phyloP scores from a whole-genome alignment of 2,888 invertebrate species.

The Microplitis deprimator region DNA sequence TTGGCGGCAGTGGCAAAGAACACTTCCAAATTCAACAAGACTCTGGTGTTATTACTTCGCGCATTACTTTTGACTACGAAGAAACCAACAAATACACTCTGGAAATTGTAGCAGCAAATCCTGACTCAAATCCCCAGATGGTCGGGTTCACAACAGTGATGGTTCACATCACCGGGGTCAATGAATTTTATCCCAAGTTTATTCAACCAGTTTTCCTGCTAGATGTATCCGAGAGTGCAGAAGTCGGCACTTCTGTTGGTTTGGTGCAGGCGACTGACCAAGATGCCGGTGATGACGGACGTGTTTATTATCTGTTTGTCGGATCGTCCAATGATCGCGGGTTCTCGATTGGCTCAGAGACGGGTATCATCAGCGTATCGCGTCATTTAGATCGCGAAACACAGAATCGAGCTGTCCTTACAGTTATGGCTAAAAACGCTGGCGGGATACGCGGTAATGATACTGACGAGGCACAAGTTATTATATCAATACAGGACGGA shows the following conservation, averaged over 20 bases:
- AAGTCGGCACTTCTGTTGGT: slow-evolving; percentile 88
- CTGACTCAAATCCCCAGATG: slow-evolving; percentile 82
- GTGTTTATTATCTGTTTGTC: slow-evolving; percentile 92
- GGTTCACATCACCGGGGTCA: slow-evolving; percentile 87
- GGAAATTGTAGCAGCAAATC: slow-evolving; percentile 88
- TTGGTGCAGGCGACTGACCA: slow-evolving; percentile 90
- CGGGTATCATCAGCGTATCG: slow-evolving; percentile 88
- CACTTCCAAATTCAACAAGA: slow-evolving; percentile 84
- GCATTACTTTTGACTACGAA: slow-evolving; percentile 89
- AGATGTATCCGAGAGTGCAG: slow-evolving; percentile 93
- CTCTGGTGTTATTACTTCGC: slow-evolving; percentile 84
- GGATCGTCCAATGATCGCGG: slow-evolving; percentile 94
- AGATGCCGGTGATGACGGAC: slow-evolving; percentile 89
- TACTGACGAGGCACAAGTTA: slow-evolving; percentile 94
- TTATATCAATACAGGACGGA: slow-evolving; percentile 94
- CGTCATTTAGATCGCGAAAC: slow-evolving; percentile 88
- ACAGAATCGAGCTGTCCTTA: slow-evolving; percentile 89
- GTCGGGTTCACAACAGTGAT: slow-evolving; percentile 81
- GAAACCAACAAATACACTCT: slow-evolving; percentile 82
- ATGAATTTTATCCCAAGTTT: slow-evolving; percentile 91
- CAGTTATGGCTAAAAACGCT: slow-evolving; percentile 94
- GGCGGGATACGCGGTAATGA: slow-evolving; percentile 96
- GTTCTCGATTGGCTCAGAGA: slow-evolving; percentile 87
- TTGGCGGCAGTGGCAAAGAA: slow-evolving; percentile 82
- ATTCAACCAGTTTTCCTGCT: slow-evolving; percentile 92